Evolutionary conservation across 2,797 vertebrate genomes (phyloP), one percentile per base, ranked within the genome.

Genomic region (Gephyroberyx darwinii): DNA sequence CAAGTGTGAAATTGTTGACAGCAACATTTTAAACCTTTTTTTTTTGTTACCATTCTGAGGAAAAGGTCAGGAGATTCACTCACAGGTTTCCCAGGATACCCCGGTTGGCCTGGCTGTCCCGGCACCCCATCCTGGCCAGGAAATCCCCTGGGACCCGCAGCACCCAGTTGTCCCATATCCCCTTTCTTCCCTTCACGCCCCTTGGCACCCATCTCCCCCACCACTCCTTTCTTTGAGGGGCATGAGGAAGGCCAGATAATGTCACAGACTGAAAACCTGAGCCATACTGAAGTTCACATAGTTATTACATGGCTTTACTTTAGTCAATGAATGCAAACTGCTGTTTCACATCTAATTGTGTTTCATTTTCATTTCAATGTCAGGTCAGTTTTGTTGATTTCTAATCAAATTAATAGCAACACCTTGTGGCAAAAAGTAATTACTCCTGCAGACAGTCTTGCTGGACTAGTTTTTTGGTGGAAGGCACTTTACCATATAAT

Each of bases 51-150:
- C 5, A 8, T 5, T 43, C 13, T 17, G 16, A 74, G 30, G 20
- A 30, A 6, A 13, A 13, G 1, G 10, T 54, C 5, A 65, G 20
- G 5, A 43, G 12, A 22, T 50, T 75, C n/a, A 88, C 93, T 90
- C 80, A 95, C 95, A 31, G 94, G 95, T 88, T 95, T 95, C 39
- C 95, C 95, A 16, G 94, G 94, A 84, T 90, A 89, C 45, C 95
- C 95, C n/a, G 94, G 93, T 65, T 90, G 84, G 3, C 95, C 95
- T 0, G 94, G 92, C 64, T 91, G 90, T 48, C 95, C 95, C 0
- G 92, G 92, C 63, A 84, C 77, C 30, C 95, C 94, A 5, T 94
- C 91, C 54, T 92, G 90, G 20, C 94, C 95, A 1, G 92, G 81
- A 77, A 88, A 87, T 47, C 95, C 95, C 51, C 94, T 86, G 14